Evolutionary conservation across 2,888 invertebrate genomes (phyloP), one percentile per base, ranked within the genome.

Genomic region (Tridacna crocea): DNA sequence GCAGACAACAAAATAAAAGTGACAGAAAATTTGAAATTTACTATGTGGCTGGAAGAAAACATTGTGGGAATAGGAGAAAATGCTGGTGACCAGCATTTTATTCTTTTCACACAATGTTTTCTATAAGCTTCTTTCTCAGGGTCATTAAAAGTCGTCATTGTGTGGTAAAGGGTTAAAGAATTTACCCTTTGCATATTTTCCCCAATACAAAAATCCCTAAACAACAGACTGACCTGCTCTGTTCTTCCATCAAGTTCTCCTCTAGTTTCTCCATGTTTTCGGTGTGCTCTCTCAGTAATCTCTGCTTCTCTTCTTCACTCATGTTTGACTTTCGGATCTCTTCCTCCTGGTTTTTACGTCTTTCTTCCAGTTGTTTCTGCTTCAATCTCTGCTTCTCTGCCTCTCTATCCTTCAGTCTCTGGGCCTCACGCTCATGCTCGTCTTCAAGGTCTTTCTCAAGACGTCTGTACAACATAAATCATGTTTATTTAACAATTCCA

Each of bases 211-310:
- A 36, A 36, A 36, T 36, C 8, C 36, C 8, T 55, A 55, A 55
- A 55, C 55, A 55, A 11, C 55, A 55, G 22, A 72, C 60, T 87
- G 36, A 88, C 77, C 87, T 83, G 10, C 82, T 77, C 76, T 92
- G 91, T 65, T 93, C 93, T 24, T 88, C 84, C 63, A 83, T 74
- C 72, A 91, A 77, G 13, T 87, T 87, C 8, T 88, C 88, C 47
- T 89, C 80, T 26, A 92, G 83, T 82, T 90, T 91, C 55, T 88
- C 82, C 80, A 92, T 91, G 81, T 91, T 92, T 60, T 88, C 85
- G 26, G 89, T 83, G 79, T 93, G 93, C 79, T 93, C 93, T 70
- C 86, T 68, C 55, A 93, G 72, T 48, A 93, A 83, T 47, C 90
- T 86, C 2, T 88, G 87, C 60, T 90, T 90, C 77, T 93, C 93